Base-by-base conservation (phyloP, 2,113 vertebrate genomes). In the Tyto alba region DNA sequence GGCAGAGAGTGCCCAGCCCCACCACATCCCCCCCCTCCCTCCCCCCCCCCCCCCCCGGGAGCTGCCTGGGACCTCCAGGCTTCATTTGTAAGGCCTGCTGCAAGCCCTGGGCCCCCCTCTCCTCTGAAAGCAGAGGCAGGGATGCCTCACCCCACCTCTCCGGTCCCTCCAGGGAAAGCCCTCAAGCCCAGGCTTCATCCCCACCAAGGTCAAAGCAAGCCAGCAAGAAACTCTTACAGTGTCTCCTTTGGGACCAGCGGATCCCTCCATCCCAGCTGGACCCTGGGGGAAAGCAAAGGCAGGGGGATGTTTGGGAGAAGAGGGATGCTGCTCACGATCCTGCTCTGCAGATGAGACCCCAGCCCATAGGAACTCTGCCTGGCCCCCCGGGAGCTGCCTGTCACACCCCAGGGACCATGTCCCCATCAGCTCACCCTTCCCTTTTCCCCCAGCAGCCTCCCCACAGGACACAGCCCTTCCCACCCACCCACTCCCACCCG, bases 211-310 rank as follows among this genome's bases (percentile, higher is more conserved):
- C 19, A 84, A 75, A 71, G 32, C 0, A 0, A 81, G 30, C 6
- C 73, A 56, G 6, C 5, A 6, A 64, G 66, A 18, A 6, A 50
- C 68, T 92, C 99, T 98, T 96, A 99, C 99, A 16, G 84, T 73
- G 69, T 98, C 97, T 97, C 99, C 99, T 98, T 99, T 99, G 38
- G 98, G 96, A 45, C 99, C 99, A 29, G 97, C 2, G 16, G 74
- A 83, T 48, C 99, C 99, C 10, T 88, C 97, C 74, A 78, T 72
- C 88, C 99, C 99, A 50, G 85, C 64, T 6, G 85, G 88, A 41
- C 99, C 99, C 99, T 99, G 96, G 85, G 60, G 62, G 71, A 74
- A 56, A 83, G 76, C 55, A 90, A 74, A 94, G 43, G 55, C 2
- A 1, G 18, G 1, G 14, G 30, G 21, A 32, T 16, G 43, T 45